Percentiles rank a stretch among this genome's conserved stretches.
These are phyloP conservation scores for Burhinus bistriatus DNA, from an alignment of 2,113 vertebrate species.

Conservation along the genomic window DNA sequence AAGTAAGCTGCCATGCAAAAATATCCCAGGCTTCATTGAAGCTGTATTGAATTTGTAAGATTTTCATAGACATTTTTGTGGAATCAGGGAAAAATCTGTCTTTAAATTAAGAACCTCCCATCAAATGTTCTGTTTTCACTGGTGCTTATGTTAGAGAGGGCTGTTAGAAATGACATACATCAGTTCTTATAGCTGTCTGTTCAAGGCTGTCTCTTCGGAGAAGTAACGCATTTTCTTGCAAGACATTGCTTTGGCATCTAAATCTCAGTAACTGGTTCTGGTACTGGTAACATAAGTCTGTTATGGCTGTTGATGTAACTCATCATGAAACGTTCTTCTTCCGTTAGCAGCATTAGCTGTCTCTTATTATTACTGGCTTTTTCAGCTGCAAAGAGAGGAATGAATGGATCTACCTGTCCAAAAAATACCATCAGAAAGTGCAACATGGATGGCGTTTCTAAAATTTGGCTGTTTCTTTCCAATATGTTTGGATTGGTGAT, in stretches of 20 bases:
- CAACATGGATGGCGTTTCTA: neutral
- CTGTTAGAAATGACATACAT: constrained; percentile 53
- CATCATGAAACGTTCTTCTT: constrained; percentile 12
- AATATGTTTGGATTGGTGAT: neutral
- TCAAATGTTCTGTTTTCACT: neutral
- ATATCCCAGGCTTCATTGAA: neutral
- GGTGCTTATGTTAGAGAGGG: neutral
- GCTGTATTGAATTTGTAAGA: neutral
- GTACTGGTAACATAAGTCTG: constrained; percentile 59
- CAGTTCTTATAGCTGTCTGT: constrained; percentile 51
- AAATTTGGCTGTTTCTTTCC: neutral
- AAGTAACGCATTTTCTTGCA: neutral
- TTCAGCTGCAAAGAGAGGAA: neutral
- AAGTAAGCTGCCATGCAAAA: neutral
- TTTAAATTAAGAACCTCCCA: neutral
- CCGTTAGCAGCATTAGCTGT: constrained; percentile 48
- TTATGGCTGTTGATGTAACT: constrained; percentile 48
- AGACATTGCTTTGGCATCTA: constrained; percentile 54
- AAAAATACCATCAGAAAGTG: neutral
- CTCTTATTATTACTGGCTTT: constrained; percentile 23
- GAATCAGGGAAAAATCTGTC: neutral
- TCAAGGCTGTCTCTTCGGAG: constrained; percentile 23
- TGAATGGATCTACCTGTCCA: neutral
- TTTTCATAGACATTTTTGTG: neutral
- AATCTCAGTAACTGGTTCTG: constrained; percentile 55